Evolutionary conservation across 2,888 invertebrate genomes (phyloP), one percentile per base, ranked within the genome.

Genomic region (Acleris cristana): DNA sequence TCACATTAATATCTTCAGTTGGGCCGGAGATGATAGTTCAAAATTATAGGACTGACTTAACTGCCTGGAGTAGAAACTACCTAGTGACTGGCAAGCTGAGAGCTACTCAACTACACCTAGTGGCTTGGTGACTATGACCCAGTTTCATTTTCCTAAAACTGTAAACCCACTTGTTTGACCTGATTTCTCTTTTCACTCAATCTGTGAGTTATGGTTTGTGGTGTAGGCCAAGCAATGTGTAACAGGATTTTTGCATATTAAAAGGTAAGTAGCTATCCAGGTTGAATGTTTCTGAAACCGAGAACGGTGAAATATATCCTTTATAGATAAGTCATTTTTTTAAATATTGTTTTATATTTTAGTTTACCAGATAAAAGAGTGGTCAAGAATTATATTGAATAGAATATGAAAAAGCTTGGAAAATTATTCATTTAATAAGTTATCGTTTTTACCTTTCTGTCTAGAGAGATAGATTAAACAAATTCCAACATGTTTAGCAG

Each of bases 71-170:
- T 18, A 18, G 48, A 8, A 48, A 18, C 48, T n/a, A 34, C 34
- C 8, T 10, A 12, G 44, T 44, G 23, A 40, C 7, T 21, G 21
- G 18, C 53, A 44, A 44, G 44, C 21, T 23, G 1, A 8, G 7
- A 12, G 34, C 2, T 34, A 7, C n/a, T 21, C n/a, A 23, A 21
- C 21, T 5, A 18, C 18, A 51, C 54, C 49, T 45, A 40, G 44
- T 18, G 40, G 55, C 21, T 61, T 60, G 51, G 44, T 65, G 65
- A 61, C 60, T 61, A 61, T 65, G 51, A 56, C 49, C 55, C 26
- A 49, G 54, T 56, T 49, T 65, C 5, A 44, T 40, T 58, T 21
- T 40, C 56, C 52, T 44, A 56, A 56, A 56, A 40, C 21, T 21
- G 40, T 55, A 55, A 55, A 55, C 18, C 19, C 16, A 14, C n/a